Conservation (phyloP, 1,140 invertebrate genomes). For the Habropoda laboriosa region DNA sequence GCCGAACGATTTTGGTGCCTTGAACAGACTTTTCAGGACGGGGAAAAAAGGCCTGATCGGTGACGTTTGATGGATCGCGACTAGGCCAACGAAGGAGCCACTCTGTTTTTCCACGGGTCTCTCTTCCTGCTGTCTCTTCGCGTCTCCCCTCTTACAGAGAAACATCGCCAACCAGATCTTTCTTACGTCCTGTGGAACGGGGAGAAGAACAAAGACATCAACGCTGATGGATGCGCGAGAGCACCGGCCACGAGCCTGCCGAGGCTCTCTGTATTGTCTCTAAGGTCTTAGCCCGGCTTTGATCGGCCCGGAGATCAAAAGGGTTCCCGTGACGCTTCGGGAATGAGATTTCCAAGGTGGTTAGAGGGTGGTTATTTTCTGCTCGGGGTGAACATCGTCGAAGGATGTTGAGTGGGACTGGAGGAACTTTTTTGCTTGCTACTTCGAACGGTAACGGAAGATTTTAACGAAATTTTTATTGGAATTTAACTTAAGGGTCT, state of each 20-base stretch:
- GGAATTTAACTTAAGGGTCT: no score
- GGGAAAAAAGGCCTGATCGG: conserved; percentile 72
- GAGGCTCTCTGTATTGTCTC: conserved; percentile 28
- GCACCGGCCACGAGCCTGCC: not conserved
- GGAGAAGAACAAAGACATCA: conserved; percentile 50
- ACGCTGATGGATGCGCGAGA: conserved; percentile 45
- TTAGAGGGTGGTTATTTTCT: not conserved
- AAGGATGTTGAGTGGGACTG: not conserved
- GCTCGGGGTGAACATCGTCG: not conserved
- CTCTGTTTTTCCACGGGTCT: conserved; percentile 58
- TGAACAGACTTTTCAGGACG: not conserved
- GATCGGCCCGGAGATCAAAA: conserved; percentile 29
- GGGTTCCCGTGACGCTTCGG: not conserved
- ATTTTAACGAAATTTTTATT: no score
- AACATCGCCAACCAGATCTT: not conserved
- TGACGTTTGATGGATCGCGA: conserved; percentile 78
- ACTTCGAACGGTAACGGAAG: no score
- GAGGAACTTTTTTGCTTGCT: not conserved
- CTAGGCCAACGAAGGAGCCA: conserved; percentile 30
- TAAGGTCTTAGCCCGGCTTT: conserved; percentile 2
- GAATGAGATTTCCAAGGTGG: not conserved
- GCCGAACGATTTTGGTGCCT: conserved; percentile 15
- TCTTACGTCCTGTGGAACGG: not conserved
- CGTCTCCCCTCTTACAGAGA: no score
- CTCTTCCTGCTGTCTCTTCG: conserved; percentile 1